phyloP scores from a whole-genome alignment of 23 tunicate genomes.

The Corella eumyota region DNA sequence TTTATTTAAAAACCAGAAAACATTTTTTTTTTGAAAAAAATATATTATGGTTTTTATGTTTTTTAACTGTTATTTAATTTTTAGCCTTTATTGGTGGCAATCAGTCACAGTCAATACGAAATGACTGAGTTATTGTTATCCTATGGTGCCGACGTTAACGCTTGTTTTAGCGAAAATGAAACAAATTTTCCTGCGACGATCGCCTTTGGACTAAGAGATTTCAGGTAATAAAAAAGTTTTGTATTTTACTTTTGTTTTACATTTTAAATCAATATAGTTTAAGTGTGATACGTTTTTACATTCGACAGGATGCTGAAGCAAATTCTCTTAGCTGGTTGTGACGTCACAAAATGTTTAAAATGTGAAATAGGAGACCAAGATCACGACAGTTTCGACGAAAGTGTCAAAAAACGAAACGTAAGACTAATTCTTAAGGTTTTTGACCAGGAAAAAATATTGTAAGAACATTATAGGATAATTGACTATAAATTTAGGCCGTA shows the following conservation, averaged over 20 bases:
- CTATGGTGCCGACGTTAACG: constrained; percentile 80
- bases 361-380: constrained; percentile 55
- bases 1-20: not conserved
- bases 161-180: constrained; percentile 49
- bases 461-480: not conserved
- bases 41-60: not conserved
- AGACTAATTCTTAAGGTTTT: not conserved
- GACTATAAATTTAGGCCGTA: not conserved
- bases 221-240: constrained; percentile 30
- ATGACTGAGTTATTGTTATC: constrained; percentile 47
- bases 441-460: not conserved
- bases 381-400: constrained; percentile 19
- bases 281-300: too few relatives aligned
- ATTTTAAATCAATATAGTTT: too few relatives aligned
- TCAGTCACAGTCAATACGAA: constrained; percentile 73
- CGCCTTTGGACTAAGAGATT: constrained; percentile 73
- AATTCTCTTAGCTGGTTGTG: constrained; percentile 67
- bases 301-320: constrained; percentile 82
- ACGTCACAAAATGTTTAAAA: constrained; percentile 39
- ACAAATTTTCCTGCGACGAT: constrained; percentile 60
- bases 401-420: constrained; percentile 44
- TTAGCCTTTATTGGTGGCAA: constrained; percentile 75
- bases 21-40: not conserved
- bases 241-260: too few relatives aligned
- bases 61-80: not conserved